These are phyloP conservation scores for Endomychus coccineus DNA, from an alignment of 2,888 invertebrate species.

Conservation along the genomic window DNA sequence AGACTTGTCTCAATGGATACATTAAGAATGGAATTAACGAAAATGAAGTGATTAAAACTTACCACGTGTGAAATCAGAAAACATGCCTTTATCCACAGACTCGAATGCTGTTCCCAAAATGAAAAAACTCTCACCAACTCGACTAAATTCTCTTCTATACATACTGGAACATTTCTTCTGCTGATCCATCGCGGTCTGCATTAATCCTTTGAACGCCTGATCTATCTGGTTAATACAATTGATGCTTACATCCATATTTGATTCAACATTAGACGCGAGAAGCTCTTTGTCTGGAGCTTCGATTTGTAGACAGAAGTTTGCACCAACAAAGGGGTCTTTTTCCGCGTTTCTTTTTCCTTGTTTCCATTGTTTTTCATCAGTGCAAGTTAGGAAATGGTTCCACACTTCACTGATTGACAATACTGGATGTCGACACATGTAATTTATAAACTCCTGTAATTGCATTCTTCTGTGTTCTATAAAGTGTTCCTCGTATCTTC, in stretches of 20 bases:
- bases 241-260: slow-evolving; percentile 74
- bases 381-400: slow-evolving; percentile 95
- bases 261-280: slow-evolving; percentile 66
- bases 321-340: slow-evolving; percentile 83
- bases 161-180: slow-evolving; percentile 78
- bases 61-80: slow-evolving; percentile 67
- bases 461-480: slow-evolving; percentile 91
- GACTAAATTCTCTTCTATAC: slow-evolving; percentile 85
- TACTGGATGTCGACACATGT: slow-evolving; percentile 95
- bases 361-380: slow-evolving; percentile 97
- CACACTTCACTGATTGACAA: slow-evolving; percentile 87
- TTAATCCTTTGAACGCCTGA: slow-evolving; percentile 74
- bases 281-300: slow-evolving; percentile 76
- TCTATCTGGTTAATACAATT: slow-evolving; percentile 82
- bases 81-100: slow-evolving; percentile 61
- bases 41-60: too few species aligned
- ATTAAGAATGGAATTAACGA: too few species aligned
- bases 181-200: slow-evolving; percentile 75
- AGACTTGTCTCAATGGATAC: too few species aligned
- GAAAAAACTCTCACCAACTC: slow-evolving; percentile 81
- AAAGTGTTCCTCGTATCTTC: slow-evolving; percentile 94
- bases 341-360: slow-evolving; percentile 92
- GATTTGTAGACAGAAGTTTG: slow-evolving; percentile 85
- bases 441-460: slow-evolving; percentile 92
- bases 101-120: slow-evolving; percentile 77